Evolutionary conservation across 2,888 invertebrate genomes (phyloP).

Genomic region (Diploptera punctata): DNA sequence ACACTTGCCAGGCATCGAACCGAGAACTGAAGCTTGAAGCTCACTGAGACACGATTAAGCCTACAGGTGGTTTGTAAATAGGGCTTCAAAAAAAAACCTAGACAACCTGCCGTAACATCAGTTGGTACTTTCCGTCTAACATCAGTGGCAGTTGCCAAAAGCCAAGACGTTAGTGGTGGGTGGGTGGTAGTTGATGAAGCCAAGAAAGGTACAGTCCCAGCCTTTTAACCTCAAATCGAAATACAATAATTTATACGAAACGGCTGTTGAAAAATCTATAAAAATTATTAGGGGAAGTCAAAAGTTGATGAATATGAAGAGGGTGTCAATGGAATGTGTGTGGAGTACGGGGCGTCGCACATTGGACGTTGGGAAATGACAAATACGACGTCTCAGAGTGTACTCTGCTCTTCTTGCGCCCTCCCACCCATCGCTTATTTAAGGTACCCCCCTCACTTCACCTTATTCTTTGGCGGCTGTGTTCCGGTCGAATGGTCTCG

Average conservation of each 20-base stretch:
- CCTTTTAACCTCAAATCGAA: no score
- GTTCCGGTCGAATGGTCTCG: slow-evolving; percentile 41
- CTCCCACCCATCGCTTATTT: slow-evolving; percentile 22
- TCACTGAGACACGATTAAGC: neutral
- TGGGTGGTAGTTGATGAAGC: slow-evolving; percentile 24
- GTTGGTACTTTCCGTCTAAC: slow-evolving; percentile 31
- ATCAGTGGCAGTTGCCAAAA: slow-evolving; percentile 30
- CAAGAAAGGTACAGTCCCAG: neutral
- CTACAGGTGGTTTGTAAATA: slow-evolving; percentile 28
- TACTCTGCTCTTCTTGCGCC: neutral
- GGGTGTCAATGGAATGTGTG: neutral
- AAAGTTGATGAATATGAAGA: no score
- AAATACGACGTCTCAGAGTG: neutral
- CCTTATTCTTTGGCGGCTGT: slow-evolving; percentile 33
- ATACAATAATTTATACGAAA: no score
- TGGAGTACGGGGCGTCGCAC: neutral
- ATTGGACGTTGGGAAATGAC: neutral
- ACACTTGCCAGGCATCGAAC: no score
- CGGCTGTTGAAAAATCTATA: no score
- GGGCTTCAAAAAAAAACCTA: slow-evolving; percentile 8
- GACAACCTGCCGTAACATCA: slow-evolving; percentile 20
- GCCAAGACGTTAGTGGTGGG: slow-evolving; percentile 12
- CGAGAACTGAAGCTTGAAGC: no score
- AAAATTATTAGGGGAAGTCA: no score
- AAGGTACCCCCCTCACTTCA: slow-evolving; percentile 26